Base-by-base conservation (phyloP, 2,113 vertebrate species). In the Xenopus laevis region DNA sequence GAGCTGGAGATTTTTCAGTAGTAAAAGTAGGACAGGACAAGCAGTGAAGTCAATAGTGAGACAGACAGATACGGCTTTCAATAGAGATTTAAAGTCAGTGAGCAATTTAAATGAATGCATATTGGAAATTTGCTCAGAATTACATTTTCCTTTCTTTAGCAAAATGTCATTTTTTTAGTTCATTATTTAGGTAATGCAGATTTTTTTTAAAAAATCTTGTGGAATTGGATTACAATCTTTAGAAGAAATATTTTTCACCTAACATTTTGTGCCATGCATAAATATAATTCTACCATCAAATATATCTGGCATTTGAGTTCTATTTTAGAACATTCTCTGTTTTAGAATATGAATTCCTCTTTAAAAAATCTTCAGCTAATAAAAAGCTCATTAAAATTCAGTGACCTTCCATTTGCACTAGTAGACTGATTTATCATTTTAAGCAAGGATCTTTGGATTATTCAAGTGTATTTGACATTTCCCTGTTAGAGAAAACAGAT, bases 361-460 rank as follows among this genome's bases (percentile, higher is more conserved):
- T 75, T 69, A 75, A 63, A 50, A 68, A 53, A n/a, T 40, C 15
- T 45, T 55, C 46, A 68, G 73, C 65, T 69, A 75, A 74, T 74
- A 73, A 75, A 75, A 75, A 75, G 46, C 66, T 44, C 73, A 75
- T 75, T 68, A 69, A 62, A 68, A 75, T 75, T 69, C 73, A 75
- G 66, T 75, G 73, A 75, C 73, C 73, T 75, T 75, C 73, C 68
- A 58, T 63, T 75, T 75, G 65, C 73, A 52, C 58, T 75, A 59
- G 27, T 23, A 63, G 57, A 55, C 46, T 50, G 73, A 68, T 75
- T 75, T 68, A 75, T 75, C 66, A 75, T 69, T 69, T 74, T 75
- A 40, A 62, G 45, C 55, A 62, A 75, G 57, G 65, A 68, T 75
- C 27, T 44, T 75, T 17, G 62, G 65, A 75, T 52, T 75, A 75